These are phyloP conservation scores for Heliconius sara DNA, from an alignment of 2,888 invertebrate species.

Conservation along the genomic window DNA sequence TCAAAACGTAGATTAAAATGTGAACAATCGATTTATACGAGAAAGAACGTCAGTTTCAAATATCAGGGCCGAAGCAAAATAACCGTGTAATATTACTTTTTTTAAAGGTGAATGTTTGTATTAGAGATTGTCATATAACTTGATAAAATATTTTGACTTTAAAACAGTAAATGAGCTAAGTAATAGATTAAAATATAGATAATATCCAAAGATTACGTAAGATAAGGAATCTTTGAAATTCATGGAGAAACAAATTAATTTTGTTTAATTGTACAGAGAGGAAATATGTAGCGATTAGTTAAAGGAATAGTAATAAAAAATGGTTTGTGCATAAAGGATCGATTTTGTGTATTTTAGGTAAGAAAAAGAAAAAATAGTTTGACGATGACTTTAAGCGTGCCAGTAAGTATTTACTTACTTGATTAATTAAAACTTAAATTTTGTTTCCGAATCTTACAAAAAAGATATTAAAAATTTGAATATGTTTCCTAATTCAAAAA, in stretches of 20 bases:
- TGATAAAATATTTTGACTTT: neutral
- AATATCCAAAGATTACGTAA: neutral
- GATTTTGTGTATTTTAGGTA: neutral
- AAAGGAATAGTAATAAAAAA: neutral
- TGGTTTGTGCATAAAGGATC: neutral
- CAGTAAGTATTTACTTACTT: neutral
- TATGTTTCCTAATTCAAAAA: no score
- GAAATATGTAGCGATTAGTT: conserved; percentile 8
- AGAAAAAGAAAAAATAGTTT: neutral
- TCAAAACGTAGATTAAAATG: conserved; percentile 46
- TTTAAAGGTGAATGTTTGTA: neutral
- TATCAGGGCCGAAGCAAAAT: conserved; percentile 1
- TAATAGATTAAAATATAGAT: neutral
- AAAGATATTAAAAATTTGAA: no score
- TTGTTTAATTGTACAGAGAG: neutral
- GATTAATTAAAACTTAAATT: no score
- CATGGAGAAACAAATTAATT: neutral
- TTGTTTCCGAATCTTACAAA: no score
- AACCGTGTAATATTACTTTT: neutral
- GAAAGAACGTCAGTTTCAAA: conserved; percentile 27
- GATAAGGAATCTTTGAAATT: neutral
- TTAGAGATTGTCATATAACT: neutral
- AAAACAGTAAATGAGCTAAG: neutral
- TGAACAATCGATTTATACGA: conserved; percentile 37
- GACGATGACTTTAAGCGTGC: neutral